A percentile compares a stretch with the other conserved stretches of the same genome.
Conservation (phyloP, 1,140 invertebrate genomes). For the Oncopeltus fasciatus region DNA sequence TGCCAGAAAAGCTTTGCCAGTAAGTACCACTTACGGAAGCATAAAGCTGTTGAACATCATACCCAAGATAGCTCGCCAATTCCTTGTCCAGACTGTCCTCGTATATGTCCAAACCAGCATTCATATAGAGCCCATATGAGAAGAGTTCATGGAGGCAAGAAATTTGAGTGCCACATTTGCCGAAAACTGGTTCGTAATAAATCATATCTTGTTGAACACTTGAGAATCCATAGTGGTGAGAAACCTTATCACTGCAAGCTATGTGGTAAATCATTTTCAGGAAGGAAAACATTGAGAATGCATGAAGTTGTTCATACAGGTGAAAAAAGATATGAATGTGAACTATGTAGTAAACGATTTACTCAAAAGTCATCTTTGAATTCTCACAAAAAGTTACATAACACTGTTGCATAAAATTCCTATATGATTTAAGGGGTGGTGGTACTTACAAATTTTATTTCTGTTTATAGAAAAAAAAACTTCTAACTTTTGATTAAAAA, state of each 20-base stretch:
- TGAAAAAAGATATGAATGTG: slow-evolving; percentile 2
- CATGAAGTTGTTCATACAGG: slow-evolving; percentile 10
- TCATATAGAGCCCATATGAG: slow-evolving; percentile 41
- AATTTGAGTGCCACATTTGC: slow-evolving; percentile 62
- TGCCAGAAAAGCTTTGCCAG: slow-evolving; percentile 40
- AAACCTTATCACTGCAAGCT: slow-evolving; percentile 65
- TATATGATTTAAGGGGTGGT: too few species aligned
- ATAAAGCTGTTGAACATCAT: slow-evolving; percentile 21
- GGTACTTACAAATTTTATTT: too few species aligned
- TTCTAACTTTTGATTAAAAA: too few species aligned
- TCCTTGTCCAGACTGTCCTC: slow-evolving; percentile 42
- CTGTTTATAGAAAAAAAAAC: too few species aligned
- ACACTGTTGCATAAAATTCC: too few species aligned
- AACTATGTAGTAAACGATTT: slow-evolving; percentile 2
- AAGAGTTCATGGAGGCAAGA: slow-evolving; percentile 9
- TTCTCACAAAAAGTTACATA: slow-evolving; percentile 28
- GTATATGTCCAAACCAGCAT: slow-evolving; percentile 57
- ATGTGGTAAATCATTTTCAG: slow-evolving; percentile 1
- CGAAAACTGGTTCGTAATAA: slow-evolving; percentile 68
- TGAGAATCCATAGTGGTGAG: slow-evolving; percentile 71
- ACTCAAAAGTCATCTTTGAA: slow-evolving; percentile 30
- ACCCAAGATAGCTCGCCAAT: slow-evolving; percentile 37
- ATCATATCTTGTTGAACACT: slow-evolving; percentile 57
- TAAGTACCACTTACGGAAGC: slow-evolving; percentile 23
- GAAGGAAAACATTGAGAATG: not conserved